Evolutionary conservation across 2,113 vertebrate genomes (phyloP), one percentile per base, ranked within the genome.

Genomic region (Vulpes vulpes): DNA sequence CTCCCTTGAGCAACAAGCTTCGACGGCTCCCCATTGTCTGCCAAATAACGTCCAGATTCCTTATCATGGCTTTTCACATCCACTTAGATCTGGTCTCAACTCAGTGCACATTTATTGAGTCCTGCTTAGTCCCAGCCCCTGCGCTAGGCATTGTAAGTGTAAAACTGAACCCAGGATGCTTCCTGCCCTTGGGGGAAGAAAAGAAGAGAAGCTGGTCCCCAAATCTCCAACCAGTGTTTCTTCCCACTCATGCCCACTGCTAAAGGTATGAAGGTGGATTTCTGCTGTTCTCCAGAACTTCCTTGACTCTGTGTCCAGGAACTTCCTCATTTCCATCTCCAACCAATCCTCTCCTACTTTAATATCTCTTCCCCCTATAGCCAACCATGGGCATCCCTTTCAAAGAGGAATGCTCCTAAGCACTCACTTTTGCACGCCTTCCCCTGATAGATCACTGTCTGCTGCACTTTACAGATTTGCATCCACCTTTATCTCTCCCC

Each of bases 41-140:
- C 89, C 96, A 94, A 91, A 94, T 84, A 86, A 55, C 65, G 0
- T 96, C 81, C 91, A 94, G 97, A 91, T 79, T 95, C 95, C 93
- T 82, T 64, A 94, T 95, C 93, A 23, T 22, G 96, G 95, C 97
- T 96, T 98, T 98, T 98, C 98, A 98, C 97, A 97, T 98, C 91
- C 94, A 97, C 95, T 98, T 98, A 98, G 95, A 93, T 95, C 94
- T 86, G 88, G 97, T 97, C 85, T 97, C 97, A 97, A 96, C 81
- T 85, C 97, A 93, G 65, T 97, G 98, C 97, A 97, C 97, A 97
- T 98, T 97, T 98, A 97, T 97, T 79, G 97, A 96, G 93, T 94
- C 78, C 91, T 80, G 25, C 91, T 96, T 96, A 62, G 11, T 73
- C 55, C 82, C 71, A 53, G 81, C 55, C 53, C 55, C 71, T 91